Conservation (phyloP, 2,113 vertebrate species). For the Canis aureus region DNA sequence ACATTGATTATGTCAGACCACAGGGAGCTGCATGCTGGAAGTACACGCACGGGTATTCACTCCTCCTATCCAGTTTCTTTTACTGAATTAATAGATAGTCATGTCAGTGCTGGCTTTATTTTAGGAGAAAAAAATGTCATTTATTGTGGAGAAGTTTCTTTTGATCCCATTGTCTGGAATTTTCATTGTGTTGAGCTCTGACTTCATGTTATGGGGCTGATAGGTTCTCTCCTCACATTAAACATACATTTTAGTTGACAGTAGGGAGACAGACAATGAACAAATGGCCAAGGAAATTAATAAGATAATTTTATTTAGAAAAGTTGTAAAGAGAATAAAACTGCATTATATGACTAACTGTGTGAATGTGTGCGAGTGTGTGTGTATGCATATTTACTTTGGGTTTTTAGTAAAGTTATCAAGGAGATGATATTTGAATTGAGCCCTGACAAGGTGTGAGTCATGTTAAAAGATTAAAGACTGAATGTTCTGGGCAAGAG, state of each 20-base stretch:
- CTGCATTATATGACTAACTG: not conserved
- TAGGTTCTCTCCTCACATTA: not conserved
- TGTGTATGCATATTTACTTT: too few relatives aligned
- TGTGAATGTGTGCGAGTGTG: not conserved
- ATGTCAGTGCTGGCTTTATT: not conserved
- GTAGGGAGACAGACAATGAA: not conserved
- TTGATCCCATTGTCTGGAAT: not conserved
- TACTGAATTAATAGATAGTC: not conserved
- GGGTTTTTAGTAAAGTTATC: not conserved
- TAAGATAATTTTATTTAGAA: not conserved
- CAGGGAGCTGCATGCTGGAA: not conserved
- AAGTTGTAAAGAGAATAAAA: not conserved
- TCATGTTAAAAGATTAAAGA: not conserved
- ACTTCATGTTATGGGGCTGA: not conserved
- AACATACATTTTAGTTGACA: not conserved
- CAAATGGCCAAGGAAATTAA: not conserved
- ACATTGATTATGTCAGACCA: not conserved
- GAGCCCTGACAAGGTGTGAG: not conserved
- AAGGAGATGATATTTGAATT: not conserved
- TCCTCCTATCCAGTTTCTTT: not conserved
- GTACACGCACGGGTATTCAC: not conserved
- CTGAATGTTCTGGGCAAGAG: not conserved
- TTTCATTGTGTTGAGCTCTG: not conserved
- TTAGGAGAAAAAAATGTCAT: not conserved
- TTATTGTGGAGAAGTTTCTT: not conserved